Evolutionary conservation across 1,140 invertebrate genomes (phyloP), one percentile per base, ranked within the genome.

Genomic region (Eciton burchellii): DNA sequence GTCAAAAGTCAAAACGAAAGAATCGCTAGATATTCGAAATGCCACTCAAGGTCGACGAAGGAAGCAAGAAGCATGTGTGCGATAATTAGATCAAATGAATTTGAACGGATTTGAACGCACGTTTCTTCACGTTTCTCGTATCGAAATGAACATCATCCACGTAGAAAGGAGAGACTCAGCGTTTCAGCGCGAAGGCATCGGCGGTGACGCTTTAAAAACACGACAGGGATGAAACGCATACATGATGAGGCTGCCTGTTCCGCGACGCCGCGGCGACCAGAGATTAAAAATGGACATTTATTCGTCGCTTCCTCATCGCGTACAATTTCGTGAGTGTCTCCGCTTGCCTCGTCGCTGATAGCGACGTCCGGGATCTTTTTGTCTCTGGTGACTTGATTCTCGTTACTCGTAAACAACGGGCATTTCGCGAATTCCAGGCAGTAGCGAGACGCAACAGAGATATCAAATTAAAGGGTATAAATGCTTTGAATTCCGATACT

Each of bases 401-500:
- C 52, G 26, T 62, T 72, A 41, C 59, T 26, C 11, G 9, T 5
- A 19, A 56, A 70, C 21, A n/a, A n/a, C n/a, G n/a, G 41, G 49
- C 19, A 66, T 76, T 60, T 68, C 41, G 45, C 11, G 16, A 79
- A 45, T 82, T 76, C 19, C 56, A 35, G n/a, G 12, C 35, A 24
- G 3, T 4, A n/a, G 47, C 43, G 49, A 35, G 9, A n/a, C 12
- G 5, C 35, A 35, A 82, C 63, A 77, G 26, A 65, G 71, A 82
- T 86, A 86, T 86, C 85, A 68, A 83, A 86, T 86, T 83, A 86
- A 86, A 77, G 45, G 49, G 43, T 43, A 57, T 41, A 70, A 62
- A 83, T 45, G 79, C 84, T 86, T 86, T 86, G 85, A 86, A 71
- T 65, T 86, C 5, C 45, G 85, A 86, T 74, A 86, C 79, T 47